Evolutionary conservation across 2,888 invertebrate species (phyloP).

Genomic region (Branchellion lobata): DNA sequence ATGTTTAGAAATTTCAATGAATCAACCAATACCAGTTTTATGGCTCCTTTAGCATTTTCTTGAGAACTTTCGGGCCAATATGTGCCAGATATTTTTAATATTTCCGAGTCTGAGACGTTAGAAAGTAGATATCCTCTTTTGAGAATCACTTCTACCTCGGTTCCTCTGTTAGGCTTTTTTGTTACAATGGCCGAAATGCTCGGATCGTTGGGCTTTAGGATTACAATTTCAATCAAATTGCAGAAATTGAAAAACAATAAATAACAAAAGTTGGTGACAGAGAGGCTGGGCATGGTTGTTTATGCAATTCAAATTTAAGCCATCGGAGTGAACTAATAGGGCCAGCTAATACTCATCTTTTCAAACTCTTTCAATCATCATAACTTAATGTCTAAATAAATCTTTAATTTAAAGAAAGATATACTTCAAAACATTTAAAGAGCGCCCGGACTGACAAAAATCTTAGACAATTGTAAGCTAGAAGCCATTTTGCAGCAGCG

Average conservation of each 20-base stretch:
- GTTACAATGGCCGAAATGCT: background rate
- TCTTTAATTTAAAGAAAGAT: background rate
- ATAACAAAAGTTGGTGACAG: background rate
- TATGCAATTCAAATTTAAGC: background rate
- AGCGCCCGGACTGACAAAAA: background rate
- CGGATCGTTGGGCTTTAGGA: background rate
- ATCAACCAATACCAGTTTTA: background rate
- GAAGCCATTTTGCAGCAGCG: slow-evolving; percentile 12
- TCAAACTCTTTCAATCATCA: background rate
- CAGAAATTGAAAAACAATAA: slow-evolving; percentile 1
- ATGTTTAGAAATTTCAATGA: too few species aligned
- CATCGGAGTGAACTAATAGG: background rate
- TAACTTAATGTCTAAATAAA: background rate
- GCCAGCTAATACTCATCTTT: background rate
- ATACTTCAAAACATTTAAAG: background rate
- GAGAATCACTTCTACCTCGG: background rate
- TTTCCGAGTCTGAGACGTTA: background rate
- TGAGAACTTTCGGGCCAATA: background rate
- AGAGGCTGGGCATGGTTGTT: background rate
- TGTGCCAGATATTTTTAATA: background rate
- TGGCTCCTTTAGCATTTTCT: background rate
- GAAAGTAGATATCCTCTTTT: background rate
- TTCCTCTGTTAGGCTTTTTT: background rate
- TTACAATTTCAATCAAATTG: background rate
- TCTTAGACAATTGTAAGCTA: slow-evolving; percentile 8